Percentiles rank a stretch among this genome's conserved stretches.
Conservation (phyloP, 2,888 invertebrate genomes). For the Elysia crispata region DNA sequence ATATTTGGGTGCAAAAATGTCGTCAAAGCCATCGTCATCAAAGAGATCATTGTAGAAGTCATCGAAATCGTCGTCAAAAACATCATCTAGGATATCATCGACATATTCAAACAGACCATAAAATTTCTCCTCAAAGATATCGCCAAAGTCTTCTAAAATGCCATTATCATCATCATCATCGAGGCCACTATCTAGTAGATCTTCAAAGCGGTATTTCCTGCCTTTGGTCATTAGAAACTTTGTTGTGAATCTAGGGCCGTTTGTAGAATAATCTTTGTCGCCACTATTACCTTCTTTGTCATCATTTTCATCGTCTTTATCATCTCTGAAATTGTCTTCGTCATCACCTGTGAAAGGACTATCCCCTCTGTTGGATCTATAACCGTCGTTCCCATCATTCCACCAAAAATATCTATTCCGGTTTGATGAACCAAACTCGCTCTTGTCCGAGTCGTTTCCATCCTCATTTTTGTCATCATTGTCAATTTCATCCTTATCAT, state of each 20-base stretch:
- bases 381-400: no score
- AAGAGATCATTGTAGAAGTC: slow-evolving; percentile 23
- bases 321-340: neutral
- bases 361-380: no score
- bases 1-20: slow-evolving; percentile 16
- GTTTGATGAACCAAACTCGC: no score
- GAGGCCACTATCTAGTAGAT: neutral
- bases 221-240: neutral
- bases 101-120: slow-evolving; percentile 20
- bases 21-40: slow-evolving; percentile 31
- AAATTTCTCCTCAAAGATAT: slow-evolving; percentile 28
- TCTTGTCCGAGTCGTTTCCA: no score
- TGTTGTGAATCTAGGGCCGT: neutral
- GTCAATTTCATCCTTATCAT: neutral
- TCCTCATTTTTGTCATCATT: neutral
- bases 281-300: neutral
- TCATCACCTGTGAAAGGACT: neutral
- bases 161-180: slow-evolving; percentile 15
- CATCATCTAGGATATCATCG: slow-evolving; percentile 14
- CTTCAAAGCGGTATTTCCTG: slow-evolving; percentile 24
- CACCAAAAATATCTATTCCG: no score
- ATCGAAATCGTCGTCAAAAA: slow-evolving; percentile 33
- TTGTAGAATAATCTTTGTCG: neutral
- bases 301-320: neutral
- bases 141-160: slow-evolving; percentile 1